A percentile compares a stretch with the other conserved stretches of the same genome.
Evolutionary conservation across 2,113 vertebrate genomes (phyloP).

Genomic region (Grammomys dolichurus): DNA sequence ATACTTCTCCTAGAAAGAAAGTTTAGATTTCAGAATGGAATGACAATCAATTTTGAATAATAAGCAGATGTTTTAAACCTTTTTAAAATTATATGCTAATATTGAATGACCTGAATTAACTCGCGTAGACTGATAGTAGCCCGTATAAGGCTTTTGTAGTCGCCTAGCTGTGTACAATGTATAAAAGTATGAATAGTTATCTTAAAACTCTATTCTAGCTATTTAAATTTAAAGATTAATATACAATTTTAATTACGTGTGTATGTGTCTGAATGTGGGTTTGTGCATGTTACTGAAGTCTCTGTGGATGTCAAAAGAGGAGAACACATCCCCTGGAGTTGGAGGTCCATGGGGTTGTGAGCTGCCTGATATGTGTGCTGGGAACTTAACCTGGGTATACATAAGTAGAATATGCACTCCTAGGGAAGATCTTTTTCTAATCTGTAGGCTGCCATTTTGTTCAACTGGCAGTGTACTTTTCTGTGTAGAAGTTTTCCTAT

Average conservation of each 20-base stretch:
- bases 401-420: background rate
- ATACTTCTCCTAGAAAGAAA: background rate
- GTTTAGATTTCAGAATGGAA: background rate
- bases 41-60: background rate
- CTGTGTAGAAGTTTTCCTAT: no score
- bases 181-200: background rate
- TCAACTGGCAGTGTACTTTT: no score
- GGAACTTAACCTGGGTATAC: background rate
- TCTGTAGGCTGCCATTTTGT: no score
- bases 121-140: background rate
- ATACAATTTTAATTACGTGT: background rate
- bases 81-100: background rate
- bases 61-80: background rate
- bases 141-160: background rate
- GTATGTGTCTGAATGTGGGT: background rate
- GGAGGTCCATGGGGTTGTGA: background rate
- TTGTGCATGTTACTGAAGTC: background rate
- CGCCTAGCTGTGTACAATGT: background rate
- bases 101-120: background rate
- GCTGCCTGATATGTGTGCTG: background rate
- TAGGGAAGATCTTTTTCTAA: background rate
- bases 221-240: background rate
- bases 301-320: background rate
- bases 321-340: background rate
- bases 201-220: background rate